A percentile compares a stretch with the other conserved stretches of the same genome.
These are phyloP conservation scores for Crossocerus cetratus DNA, from an alignment of 2,888 invertebrate species.

Conservation along the genomic window DNA sequence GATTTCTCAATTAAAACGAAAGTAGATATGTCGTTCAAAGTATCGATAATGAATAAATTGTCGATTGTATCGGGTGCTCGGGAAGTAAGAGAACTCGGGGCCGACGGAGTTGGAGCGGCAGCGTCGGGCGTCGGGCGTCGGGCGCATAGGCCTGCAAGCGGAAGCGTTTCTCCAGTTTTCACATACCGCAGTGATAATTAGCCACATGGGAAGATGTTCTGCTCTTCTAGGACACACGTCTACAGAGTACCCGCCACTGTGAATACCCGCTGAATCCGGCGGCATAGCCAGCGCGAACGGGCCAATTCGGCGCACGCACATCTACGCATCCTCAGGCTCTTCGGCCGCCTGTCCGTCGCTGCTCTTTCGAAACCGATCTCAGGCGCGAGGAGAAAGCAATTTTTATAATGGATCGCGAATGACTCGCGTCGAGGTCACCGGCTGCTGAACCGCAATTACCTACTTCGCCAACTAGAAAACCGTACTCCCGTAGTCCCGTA, in stretches of 20 bases:
- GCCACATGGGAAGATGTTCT: constrained; percentile 66
- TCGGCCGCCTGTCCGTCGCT: too few species aligned
- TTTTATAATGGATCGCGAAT: constrained; percentile 2
- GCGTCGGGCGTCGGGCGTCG: too few species aligned
- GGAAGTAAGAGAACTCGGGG: constrained; percentile 32
- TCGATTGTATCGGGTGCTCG: constrained; percentile 5
- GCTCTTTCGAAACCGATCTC: constrained; percentile 1
- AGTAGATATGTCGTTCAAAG: not conserved
- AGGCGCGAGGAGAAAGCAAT: constrained; percentile 10
- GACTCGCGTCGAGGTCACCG: too few species aligned
- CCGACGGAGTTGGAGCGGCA: too few species aligned
- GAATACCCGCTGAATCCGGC: not conserved
- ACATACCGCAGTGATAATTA: constrained; percentile 73
- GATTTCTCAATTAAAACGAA: not conserved
- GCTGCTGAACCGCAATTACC: too few species aligned
- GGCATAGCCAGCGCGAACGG: constrained; percentile 6
- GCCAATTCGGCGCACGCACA: constrained; percentile 8
- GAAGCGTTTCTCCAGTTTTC: constrained; percentile 75
- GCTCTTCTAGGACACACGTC: constrained; percentile 45
- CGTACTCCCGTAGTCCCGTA: too few species aligned
- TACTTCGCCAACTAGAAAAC: too few species aligned
- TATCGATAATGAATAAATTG: not conserved
- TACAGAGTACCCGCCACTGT: not conserved
- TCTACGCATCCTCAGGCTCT: not conserved
- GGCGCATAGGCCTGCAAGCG: constrained; percentile 56